Conservation (phyloP, 2,888 invertebrate species). For the Cantharis nigra region DNA sequence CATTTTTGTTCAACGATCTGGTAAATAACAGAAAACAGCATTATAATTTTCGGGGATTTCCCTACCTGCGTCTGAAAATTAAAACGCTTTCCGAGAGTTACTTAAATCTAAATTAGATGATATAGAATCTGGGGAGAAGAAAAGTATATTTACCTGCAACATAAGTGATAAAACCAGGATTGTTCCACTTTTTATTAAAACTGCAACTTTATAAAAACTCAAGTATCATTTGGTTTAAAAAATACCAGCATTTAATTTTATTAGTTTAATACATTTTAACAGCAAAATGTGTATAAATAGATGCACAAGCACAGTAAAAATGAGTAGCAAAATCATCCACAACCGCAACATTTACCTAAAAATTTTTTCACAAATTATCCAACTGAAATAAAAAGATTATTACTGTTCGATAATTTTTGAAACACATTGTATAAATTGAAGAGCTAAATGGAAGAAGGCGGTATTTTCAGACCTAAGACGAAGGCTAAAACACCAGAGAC, state of each 20-base stretch:
- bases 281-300: conserved; percentile 24
- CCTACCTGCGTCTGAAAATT: no score
- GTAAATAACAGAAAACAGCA: no score
- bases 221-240: neutral
- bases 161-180: no score
- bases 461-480: neutral
- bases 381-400: neutral
- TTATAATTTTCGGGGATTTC: no score
- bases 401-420: neutral
- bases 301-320: conserved; percentile 30
- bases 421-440: neutral
- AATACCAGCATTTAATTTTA: neutral
- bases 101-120: no score
- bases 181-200: no score
- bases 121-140: no score
- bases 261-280: conserved; percentile 11
- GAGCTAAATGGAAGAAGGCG: neutral
- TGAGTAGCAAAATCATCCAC: conserved; percentile 28
- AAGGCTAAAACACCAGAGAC: no score
- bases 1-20: no score
- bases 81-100: no score
- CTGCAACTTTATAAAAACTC: neutral
- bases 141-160: no score
- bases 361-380: neutral
- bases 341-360: conserved; percentile 12